Base-by-base conservation (phyloP, 2,888 invertebrate genomes). In the Torymus auratus region DNA sequence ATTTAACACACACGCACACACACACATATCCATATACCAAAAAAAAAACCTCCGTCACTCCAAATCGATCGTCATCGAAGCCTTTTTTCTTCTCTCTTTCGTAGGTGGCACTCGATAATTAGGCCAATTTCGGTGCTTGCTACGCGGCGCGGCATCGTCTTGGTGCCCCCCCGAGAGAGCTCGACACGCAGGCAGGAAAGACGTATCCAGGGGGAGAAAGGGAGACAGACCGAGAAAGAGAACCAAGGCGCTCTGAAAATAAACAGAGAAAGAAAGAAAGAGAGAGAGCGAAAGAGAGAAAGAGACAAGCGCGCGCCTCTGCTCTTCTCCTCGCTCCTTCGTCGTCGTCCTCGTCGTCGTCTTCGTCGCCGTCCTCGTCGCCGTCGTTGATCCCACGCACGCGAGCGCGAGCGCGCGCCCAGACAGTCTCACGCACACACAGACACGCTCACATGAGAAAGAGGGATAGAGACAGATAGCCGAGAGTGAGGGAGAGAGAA, bases 81-180 rank as follows among this genome's bases (percentile, higher is more conserved):
- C 60, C 68, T 75, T 71, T 82, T 28, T 28, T 80, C 71, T 83
- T 83, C 78, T 83, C 67, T 83, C 75, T 83, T 83, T 68, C 81
- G 78, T 83, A 83, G 83, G 83, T 83, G 83, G 81, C 74, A 83
- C 79, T 83, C 83, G 83, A 83, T 83, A 83, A 83, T 83, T 81
- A 83, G 79, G 53, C 79, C 82, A 74, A 79, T 77, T 80, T 80
- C 80, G 80, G 82, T 82, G 82, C 28, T 28, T 28, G 3, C 28
- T 28, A 28, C 28, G 28, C 28, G 28, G 28, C 28, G 28, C 28
- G 28, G 28, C 28, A 28, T 28, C 28, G 28, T 28, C 28, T 80
- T 82, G 82, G 82, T 80, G 80, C 76, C 73, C 74, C 79, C 28
- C 41, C 53, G 64, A 61, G 55, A 60, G 75, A 68, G 75, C 60